Percentiles rank a stretch among this genome's conserved stretches.
Evolutionary conservation across 2,797 vertebrate genomes (phyloP).

Genomic region (Leontocebus nigricollis): DNA sequence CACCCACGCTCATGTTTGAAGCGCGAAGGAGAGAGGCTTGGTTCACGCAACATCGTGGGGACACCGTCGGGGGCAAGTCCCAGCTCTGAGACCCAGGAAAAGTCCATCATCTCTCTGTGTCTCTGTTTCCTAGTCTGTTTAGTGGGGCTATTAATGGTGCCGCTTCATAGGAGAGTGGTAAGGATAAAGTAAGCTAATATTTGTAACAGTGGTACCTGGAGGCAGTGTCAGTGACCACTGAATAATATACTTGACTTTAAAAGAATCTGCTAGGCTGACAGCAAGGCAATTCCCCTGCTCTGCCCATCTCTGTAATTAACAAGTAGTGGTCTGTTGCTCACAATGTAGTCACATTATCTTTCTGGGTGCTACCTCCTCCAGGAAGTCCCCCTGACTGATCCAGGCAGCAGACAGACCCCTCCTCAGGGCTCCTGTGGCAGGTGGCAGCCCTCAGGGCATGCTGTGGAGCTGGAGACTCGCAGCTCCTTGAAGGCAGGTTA

Average conservation of each 20-base stretch:
- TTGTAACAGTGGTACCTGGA: rapidly evolving
- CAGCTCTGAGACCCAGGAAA: rapidly evolving
- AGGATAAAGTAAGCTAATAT: background rate
- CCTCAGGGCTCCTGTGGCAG: rapidly evolving
- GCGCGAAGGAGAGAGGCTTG: rapidly evolving
- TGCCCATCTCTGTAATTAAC: background rate
- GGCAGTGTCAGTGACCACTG: background rate
- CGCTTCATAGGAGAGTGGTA: rapidly evolving
- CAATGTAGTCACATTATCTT: too few relatives aligned
- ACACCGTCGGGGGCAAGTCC: rapidly evolving
- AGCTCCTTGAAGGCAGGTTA: rapidly evolving
- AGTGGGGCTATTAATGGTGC: rapidly evolving
- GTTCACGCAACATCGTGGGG: background rate
- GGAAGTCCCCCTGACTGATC: background rate
- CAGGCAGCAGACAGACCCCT: background rate
- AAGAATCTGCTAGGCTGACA: rapidly evolving
- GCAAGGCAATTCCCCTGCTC: rapidly evolving
- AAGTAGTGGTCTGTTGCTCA: background rate
- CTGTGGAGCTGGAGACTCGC: background rate
- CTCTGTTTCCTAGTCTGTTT: background rate
- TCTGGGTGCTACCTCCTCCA: background rate
- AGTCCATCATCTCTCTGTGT: rapidly evolving
- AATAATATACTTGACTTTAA: too few relatives aligned
- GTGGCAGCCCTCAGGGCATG: rapidly evolving
- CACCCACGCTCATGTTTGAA: rapidly evolving